Base-by-base conservation (phyloP, 2,888 invertebrate genomes). In the Drosophila rellima region DNA sequence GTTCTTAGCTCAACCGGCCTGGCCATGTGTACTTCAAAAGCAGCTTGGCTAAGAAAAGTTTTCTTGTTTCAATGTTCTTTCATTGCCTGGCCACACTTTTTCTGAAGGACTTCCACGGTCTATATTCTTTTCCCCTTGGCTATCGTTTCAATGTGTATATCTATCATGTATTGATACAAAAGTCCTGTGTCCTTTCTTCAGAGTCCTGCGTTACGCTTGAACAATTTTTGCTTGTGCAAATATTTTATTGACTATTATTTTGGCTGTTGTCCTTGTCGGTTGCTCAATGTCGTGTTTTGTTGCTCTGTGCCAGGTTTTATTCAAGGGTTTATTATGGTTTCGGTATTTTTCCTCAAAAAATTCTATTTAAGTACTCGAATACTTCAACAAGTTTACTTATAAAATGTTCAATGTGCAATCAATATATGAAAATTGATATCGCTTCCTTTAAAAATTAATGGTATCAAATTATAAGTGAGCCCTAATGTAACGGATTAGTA, bases 191-290 rank as follows among this genome's bases (percentile, higher is more conserved):
- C 35, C 50, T 60, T 18, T 50, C 18, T 35, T 33, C 33, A n/a
- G 51, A 57, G 59, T 69, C 64, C 65, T 75, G 63, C 65, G 59
- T 62, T 88, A 72, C 74, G 87, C 88, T 78, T 80, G 56, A 81
- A 62, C 60, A 78, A 76, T 73, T 88, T 82, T 70, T 82, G 78
- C 59, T 78, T 62, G 72, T 77, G 70, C 80, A 85, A 88, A 84
- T 84, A 89, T 81, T 85, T 85, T 85, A 85, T 85, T 85, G 89
- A 84, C 84, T 82, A 80, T 88, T 83, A 75, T 83, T 86, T 77
- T 65, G 71, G 39, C 45, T 37, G 44, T 54, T 60, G 66, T 54
- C 70, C 66, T 71, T 82, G 65, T 40, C 42, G 40, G 26, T 29
- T 39, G 29, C 29, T 40, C 52, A 52, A 39, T 52, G 52, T 33